Evolutionary conservation across 2,113 vertebrate genomes (phyloP), one percentile per base, ranked within the genome.

Genomic region (Bettongia penicillata): DNA sequence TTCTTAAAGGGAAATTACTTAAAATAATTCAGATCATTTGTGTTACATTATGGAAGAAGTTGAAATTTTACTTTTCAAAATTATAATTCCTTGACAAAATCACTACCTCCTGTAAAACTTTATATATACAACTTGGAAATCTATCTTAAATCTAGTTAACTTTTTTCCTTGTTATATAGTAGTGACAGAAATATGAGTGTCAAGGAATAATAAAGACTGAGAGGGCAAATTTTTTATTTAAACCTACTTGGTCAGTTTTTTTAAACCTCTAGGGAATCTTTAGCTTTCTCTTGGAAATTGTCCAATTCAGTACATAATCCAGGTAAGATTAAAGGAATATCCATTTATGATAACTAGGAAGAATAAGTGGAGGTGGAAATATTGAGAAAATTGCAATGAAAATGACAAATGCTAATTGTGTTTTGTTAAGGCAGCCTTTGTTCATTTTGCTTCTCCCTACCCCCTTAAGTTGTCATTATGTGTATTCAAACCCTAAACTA

Each of bases 401-500:
- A 48, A 94, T 95, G 89, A 28, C 84, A 77, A 96, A 90, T n/a
- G 90, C 55, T 91, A 53, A 57, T 94, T 91, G n/a, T 28, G 94
- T 95, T 97, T 94, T 95, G 43, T 93, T 96, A 92, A 97, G 95
- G 68, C 89, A 95, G 24, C 93, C 95, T 43, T 96, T 90, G 68
- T 95, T 94, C n/a, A n/a, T 84, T 52, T 96, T 95, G 89, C 97
- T 53, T 93, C 95, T 96, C 53, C 97, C 23, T 95, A 49, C 25
- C 28, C 94, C 53, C 50, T 95, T 51, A 90, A 97, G 61, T 94
- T 22, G 0, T n/a, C 77, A 22, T 94, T 93, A 92, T 95, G 92
- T 96, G 94, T 90, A 26, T 91, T 91, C 93, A 55, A 95, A 51
- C 49, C 92, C 50, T 43, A 1, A 61, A 9, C 97, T 98, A 95